A percentile compares a stretch with the other conserved stretches of the same genome.
These are phyloP conservation scores for Panthera leo DNA, from an alignment of 2,113 vertebrate genomes.

Conservation along the genomic window DNA sequence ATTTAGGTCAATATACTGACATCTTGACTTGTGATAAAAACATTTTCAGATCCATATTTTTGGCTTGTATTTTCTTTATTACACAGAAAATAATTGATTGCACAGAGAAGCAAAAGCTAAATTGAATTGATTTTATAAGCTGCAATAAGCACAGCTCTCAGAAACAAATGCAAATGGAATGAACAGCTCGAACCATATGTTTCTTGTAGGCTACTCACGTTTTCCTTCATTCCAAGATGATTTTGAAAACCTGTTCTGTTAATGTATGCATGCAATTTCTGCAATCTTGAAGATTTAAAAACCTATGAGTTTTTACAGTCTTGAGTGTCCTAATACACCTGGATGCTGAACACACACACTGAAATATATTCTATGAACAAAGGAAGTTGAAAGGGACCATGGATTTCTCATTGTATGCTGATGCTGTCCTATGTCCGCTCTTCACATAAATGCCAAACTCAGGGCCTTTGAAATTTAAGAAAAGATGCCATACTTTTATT, in stretches of 20 bases:
- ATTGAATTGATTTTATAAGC: constrained; percentile 72
- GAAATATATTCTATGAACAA: constrained; percentile 31
- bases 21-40: constrained; percentile 47
- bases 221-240: constrained; percentile 28
- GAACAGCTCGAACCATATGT: constrained; percentile 62
- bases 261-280: constrained; percentile 55
- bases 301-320: background rate
- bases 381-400: background rate
- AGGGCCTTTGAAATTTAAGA: constrained; percentile 65
- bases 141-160: constrained; percentile 40
- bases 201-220: constrained; percentile 49
- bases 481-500: constrained; percentile 71
- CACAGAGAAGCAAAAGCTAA: constrained; percentile 20
- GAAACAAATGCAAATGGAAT: constrained; percentile 67
- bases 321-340: background rate
- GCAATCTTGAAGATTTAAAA: constrained; percentile 51
- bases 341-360: background rate
- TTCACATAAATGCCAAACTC: constrained; percentile 51
- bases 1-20: constrained; percentile 2
- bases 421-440: constrained; percentile 47
- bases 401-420: background rate
- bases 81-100: constrained; percentile 51
- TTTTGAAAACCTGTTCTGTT: constrained; percentile 55
- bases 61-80: constrained; percentile 52
- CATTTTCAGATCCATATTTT: constrained; percentile 46